Base-by-base conservation (phyloP, 2,888 invertebrate genomes). In the Aphrophora alni region DNA sequence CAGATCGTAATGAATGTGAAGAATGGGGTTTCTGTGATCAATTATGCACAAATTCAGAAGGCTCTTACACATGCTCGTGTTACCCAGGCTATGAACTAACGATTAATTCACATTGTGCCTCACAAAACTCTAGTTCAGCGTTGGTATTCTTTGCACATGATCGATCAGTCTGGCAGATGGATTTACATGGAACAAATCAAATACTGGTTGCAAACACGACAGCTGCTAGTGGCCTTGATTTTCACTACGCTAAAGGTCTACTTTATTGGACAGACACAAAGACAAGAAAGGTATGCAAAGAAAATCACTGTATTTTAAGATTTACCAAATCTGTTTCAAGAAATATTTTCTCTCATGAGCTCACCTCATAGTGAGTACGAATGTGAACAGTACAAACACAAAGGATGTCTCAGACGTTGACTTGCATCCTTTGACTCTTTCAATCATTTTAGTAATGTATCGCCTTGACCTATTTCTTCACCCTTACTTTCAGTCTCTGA, bases 11-110 rank as follows among this genome's bases (percentile, higher is more conserved):
- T 89, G 98, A 99, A 89, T 97, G 97, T 88, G 88, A 90, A 72
- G 96, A 96, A 89, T 97, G 97, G 97, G 97, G 97, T 68, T 95
- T 92, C 88, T 99, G 99, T 88, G 98, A 98, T 87, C 99, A 99
- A 88, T 90, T 95, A 38, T 99, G 99, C 88, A 92, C 93, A 81
- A 98, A 99, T 88, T 94, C 93, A 0, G 94, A 94, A 0, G 97
- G 92, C 10, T 89, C 96, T 12, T 98, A 95, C 89, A 90, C 88
- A 68, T 98, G 98, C 88, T 92, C 93, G 21, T 98, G 98, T 88
- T 93, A 93, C 0, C 90, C 92, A 0, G 97, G 95, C 51, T 97
- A 95, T 89, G 89, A 89, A 3, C 89, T 95, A 77, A 88, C 88
- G 68, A 90, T 90, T 81, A 92, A 92, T 71, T 90, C 90, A 82